Evolutionary conservation across 1,140 invertebrate genomes (phyloP).

Genomic region (Heliconius congener): DNA sequence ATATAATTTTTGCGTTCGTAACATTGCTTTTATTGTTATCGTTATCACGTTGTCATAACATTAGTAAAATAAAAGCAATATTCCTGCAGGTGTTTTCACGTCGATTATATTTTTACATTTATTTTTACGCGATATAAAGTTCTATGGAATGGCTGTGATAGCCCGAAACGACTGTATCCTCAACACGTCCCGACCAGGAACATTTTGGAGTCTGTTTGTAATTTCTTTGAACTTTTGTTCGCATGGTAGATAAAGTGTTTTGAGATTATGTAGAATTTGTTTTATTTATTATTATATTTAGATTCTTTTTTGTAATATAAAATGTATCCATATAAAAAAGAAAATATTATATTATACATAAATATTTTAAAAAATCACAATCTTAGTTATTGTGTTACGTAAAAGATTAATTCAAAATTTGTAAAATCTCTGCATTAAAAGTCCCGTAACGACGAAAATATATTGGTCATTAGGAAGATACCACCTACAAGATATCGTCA

Average conservation of each 20-base stretch:
- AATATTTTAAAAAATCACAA: too few relatives aligned
- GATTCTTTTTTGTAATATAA: too few relatives aligned
- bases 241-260: background rate
- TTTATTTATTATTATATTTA: background rate
- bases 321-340: too few relatives aligned
- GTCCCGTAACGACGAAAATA: too few relatives aligned
- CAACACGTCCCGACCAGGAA: background rate
- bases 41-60: background rate
- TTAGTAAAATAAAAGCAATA: conserved; percentile 2
- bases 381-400: too few relatives aligned
- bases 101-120: conserved; percentile 16
- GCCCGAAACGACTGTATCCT: conserved; percentile 1
- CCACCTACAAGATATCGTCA: too few relatives aligned
- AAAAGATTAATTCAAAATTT: too few relatives aligned
- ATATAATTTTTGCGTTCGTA: background rate
- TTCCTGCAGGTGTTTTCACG: conserved; percentile 13
- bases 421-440: too few relatives aligned
- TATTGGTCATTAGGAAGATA: too few relatives aligned
- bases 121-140: conserved; percentile 16
- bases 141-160: background rate
- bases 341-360: too few relatives aligned
- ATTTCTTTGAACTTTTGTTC: conserved; percentile 10
- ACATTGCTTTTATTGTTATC: background rate
- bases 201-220: background rate
- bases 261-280: background rate